Percentiles rank a stretch among this genome's conserved stretches.
Evolutionary conservation across 2,888 invertebrate genomes (phyloP).

Genomic region (Matsumyia berberina): DNA sequence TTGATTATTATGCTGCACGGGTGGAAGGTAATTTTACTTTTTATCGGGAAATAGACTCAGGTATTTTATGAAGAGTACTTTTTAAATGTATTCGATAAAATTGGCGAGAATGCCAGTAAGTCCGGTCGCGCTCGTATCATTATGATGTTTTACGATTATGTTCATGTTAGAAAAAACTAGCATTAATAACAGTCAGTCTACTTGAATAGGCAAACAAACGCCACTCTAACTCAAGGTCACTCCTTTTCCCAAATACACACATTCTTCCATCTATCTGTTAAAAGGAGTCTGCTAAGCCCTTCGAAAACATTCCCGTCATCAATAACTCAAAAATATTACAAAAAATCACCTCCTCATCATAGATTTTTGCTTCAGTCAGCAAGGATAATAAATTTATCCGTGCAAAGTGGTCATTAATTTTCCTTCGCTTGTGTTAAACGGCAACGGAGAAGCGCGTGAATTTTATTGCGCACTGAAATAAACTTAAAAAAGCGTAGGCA

Average conservation of each 20-base stretch:
- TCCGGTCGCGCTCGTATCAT: too few relatives aligned
- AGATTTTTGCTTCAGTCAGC: conserved; percentile 49
- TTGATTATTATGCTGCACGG: too few relatives aligned
- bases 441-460: conserved; percentile 8
- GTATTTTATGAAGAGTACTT: too few relatives aligned
- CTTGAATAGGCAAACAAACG: conserved; percentile 10
- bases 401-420: conserved; percentile 59
- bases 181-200: conserved; percentile 2
- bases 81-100: too few relatives aligned
- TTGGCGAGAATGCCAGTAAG: too few relatives aligned
- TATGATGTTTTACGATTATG: too few relatives aligned
- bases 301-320: conserved; percentile 9
- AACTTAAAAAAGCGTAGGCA: conserved; percentile 9
- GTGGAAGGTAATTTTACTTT: too few relatives aligned
- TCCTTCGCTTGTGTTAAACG: background rate
- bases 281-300: conserved; percentile 13
- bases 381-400: conserved; percentile 57
- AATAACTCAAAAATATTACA: conserved; percentile 43
- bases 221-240: conserved; percentile 37
- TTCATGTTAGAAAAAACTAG: too few relatives aligned
- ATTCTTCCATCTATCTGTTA: background rate
- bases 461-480: conserved; percentile 7
- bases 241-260: background rate
- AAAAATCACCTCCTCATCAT: conserved; percentile 27
- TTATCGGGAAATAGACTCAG: too few relatives aligned